phyloP scores from a whole-genome alignment of 2,888 invertebrate species.

The Brenthis ino region DNA sequence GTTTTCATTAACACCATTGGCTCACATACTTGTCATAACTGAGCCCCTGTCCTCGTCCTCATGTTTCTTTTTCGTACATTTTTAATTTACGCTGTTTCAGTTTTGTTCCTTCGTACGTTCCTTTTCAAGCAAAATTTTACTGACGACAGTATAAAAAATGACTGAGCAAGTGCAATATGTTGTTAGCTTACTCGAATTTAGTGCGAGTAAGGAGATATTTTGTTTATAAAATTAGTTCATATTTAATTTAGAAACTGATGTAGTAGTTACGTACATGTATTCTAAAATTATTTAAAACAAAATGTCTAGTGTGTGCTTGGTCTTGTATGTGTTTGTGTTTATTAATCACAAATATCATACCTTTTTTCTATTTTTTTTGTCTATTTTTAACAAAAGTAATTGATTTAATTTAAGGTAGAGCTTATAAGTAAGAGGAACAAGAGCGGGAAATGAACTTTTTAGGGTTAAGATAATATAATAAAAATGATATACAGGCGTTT shows the following conservation, averaged over 20 bases:
- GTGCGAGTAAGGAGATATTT: background rate
- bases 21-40: constrained; percentile 83
- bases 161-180: constrained; percentile 31
- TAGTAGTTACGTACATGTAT: no score
- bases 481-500: no score
- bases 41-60: constrained; percentile 55
- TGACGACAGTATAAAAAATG: constrained; percentile 44
- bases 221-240: background rate
- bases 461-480: no score
- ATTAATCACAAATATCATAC: no score
- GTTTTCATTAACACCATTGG: constrained; percentile 80
- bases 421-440: no score
- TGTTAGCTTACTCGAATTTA: background rate
- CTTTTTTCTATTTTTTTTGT: background rate
- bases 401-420: no score
- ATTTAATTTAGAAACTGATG: no score
- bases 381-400: no score
- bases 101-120: constrained; percentile 67
- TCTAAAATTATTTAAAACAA: no score
- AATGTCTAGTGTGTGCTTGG: no score
- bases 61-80: constrained; percentile 73
- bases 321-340: no score
- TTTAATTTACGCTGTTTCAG: constrained; percentile 75
- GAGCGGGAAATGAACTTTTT: no score
- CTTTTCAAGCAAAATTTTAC: constrained; percentile 55